Evolutionary conservation across 2,113 vertebrate genomes (phyloP).

Genomic region (Oryzias celebensis): DNA sequence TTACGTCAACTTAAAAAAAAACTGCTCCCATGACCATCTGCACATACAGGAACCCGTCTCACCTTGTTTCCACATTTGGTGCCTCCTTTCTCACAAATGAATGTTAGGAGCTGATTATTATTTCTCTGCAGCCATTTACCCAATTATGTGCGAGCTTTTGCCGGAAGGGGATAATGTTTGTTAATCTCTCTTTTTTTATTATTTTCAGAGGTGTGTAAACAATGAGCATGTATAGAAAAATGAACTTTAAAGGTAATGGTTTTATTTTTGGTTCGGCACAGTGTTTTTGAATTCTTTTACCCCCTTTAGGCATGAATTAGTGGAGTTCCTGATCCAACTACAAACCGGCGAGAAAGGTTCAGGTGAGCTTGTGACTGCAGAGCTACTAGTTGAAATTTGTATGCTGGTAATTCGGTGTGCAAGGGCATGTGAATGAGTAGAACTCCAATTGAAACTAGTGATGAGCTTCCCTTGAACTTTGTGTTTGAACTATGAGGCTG

Average conservation of each 20-base stretch:
- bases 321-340: neutral
- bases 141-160: slow-evolving; percentile 48
- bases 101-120: slow-evolving; percentile 67
- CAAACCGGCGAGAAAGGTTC: slow-evolving; percentile 16
- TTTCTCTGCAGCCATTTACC: slow-evolving; percentile 45
- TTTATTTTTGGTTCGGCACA: slow-evolving; percentile 21
- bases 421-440: slow-evolving; percentile 36
- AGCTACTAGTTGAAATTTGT: slow-evolving; percentile 35
- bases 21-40: slow-evolving; percentile 15
- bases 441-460: slow-evolving; percentile 12
- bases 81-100: slow-evolving; percentile 31
- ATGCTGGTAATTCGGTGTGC: slow-evolving; percentile 30
- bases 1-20: slow-evolving; percentile 16
- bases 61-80: slow-evolving; percentile 3
- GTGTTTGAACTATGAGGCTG: slow-evolving; percentile 16
- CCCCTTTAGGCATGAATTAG: slow-evolving; percentile 22
- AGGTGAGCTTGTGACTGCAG: slow-evolving; percentile 12
- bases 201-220: neutral
- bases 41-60: slow-evolving; percentile 8
- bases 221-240: neutral
- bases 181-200: slow-evolving; percentile 10
- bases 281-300: slow-evolving; percentile 28
- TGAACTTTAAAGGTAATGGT: neutral
- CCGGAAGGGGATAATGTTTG: slow-evolving; percentile 35
- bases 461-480: slow-evolving; percentile 33